Percentiles rank a stretch among this genome's conserved stretches.
phyloP scores from a whole-genome alignment of 64 coral and sea anemone species.

The Dendrophyllia cribrosa region DNA sequence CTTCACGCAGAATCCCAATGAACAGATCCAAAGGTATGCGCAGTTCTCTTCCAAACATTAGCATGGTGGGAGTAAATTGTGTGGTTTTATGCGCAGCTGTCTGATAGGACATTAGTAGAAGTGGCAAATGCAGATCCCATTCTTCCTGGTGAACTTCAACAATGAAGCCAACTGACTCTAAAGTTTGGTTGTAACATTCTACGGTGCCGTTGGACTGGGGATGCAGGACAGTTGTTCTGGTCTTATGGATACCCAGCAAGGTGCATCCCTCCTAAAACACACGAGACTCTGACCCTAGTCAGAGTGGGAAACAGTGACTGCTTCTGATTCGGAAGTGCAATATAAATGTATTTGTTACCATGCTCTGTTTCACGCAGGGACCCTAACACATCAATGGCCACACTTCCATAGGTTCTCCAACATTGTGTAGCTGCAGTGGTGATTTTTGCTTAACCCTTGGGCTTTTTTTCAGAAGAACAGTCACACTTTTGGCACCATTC shows the following conservation, averaged over 20 bases:
- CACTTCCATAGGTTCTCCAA: slow-evolving; percentile 3
- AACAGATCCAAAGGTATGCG: slow-evolving; percentile 51
- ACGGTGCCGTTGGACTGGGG: no score
- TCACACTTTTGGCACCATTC: slow-evolving; percentile 42
- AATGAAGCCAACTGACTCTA: slow-evolving; percentile 40
- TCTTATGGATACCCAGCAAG: no score
- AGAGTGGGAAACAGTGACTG: no score
- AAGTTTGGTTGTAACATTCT: no score
- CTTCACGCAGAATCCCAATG: slow-evolving; percentile 14
- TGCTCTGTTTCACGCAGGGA: no score
- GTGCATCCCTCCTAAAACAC: no score
- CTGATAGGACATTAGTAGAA: slow-evolving; percentile 39
- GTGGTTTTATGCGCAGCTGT: slow-evolving; percentile 52
- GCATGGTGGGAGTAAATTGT: neutral
- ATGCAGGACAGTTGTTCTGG: no score
- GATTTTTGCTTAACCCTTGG: neutral
- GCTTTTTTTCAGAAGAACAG: slow-evolving; percentile 2
- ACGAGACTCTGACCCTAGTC: no score
- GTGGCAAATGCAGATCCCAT: slow-evolving; percentile 65
- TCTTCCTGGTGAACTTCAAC: slow-evolving; percentile 49
- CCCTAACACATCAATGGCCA: no score
- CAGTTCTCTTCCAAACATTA: slow-evolving; percentile 63
- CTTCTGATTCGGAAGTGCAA: no score
- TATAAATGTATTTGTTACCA: no score
- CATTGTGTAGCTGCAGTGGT: slow-evolving; percentile 23